Conservation (phyloP, 2,113 vertebrate genomes). For the Phalacrocorax brasilianus region DNA sequence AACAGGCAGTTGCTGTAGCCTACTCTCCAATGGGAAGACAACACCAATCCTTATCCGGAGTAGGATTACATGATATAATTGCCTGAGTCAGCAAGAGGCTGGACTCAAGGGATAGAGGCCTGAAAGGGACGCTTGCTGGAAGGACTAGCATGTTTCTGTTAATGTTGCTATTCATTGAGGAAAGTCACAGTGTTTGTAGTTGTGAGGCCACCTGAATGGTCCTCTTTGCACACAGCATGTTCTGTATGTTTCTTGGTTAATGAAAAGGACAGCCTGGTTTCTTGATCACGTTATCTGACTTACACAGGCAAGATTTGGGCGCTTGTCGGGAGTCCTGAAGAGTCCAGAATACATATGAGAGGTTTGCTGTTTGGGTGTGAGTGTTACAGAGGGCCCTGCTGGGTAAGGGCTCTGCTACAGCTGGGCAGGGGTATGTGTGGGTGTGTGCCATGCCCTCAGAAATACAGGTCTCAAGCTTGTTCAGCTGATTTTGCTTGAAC, state of each 20-base stretch:
- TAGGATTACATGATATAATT: not conserved
- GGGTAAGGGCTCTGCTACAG: not conserved
- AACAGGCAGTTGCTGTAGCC: not conserved
- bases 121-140: not conserved
- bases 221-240: not conserved
- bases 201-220: not conserved
- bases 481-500: not conserved
- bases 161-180: not conserved
- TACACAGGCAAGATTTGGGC: not conserved
- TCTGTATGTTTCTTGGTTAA: not conserved
- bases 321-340: not conserved
- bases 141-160: not conserved
- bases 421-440: not conserved
- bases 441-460: not conserved
- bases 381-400: not conserved
- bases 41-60: not conserved
- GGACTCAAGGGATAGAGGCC: not conserved
- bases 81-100: not conserved
- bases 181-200: not conserved
- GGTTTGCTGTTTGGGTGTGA: not conserved
- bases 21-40: not conserved
- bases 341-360: not conserved
- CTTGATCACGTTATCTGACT: not conserved
- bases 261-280: not conserved
- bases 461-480: not conserved